phyloP scores from a whole-genome alignment of 2,888 invertebrate genomes.

The Volucella bombylans region DNA sequence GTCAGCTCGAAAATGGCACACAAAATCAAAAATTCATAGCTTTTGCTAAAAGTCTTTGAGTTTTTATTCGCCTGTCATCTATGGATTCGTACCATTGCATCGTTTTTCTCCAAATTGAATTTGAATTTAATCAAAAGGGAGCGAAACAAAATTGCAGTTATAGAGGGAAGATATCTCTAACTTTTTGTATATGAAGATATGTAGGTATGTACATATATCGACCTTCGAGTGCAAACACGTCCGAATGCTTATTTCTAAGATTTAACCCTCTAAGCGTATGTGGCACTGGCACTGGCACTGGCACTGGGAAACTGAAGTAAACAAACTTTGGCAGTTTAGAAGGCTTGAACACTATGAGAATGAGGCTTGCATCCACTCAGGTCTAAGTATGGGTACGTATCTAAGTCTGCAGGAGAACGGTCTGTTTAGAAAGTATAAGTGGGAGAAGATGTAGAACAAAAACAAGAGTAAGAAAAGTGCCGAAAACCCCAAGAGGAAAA shows the following conservation, averaged over 20 bases:
- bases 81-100: conserved; percentile 25
- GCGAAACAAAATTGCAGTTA: conserved; percentile 60
- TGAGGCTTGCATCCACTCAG: conserved; percentile 42
- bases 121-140: conserved; percentile 70
- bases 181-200: background rate
- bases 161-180: background rate
- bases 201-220: background rate
- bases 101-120: conserved; percentile 64
- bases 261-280: conserved; percentile 69
- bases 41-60: conserved; percentile 63
- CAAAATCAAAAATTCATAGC: conserved; percentile 70
- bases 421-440: too few species aligned
- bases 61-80: conserved; percentile 49
- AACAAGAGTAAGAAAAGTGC: conserved; percentile 20
- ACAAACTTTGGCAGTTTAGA: conserved; percentile 72
- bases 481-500: conserved; percentile 60
- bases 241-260: conserved; percentile 66
- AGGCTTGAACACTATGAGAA: conserved; percentile 53
- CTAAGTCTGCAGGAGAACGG: background rate
- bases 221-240: conserved; percentile 41
- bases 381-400: background rate
- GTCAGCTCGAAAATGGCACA: conserved; percentile 67
- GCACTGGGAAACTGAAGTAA: conserved; percentile 61
- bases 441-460: background rate
- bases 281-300: conserved; percentile 40